Base-by-base conservation (phyloP, 2,797 vertebrate genomes). In the Pseudomugil gertrudae region DNA sequence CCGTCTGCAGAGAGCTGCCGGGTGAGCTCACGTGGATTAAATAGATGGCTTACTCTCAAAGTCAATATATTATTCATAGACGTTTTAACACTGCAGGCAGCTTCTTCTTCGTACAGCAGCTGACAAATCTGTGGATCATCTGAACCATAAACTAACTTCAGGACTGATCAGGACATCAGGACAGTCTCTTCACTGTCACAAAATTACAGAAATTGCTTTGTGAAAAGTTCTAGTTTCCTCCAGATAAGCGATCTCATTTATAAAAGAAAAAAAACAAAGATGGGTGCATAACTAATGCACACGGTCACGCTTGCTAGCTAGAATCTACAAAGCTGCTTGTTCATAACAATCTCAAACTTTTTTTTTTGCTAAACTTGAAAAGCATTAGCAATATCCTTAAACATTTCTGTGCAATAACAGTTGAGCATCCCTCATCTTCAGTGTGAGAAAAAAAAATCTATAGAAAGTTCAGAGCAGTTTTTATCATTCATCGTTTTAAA, bases 151-250 rank as follows among this genome's bases (percentile, higher is more conserved):
- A 21, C 26, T n/a, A 9, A 64, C 50, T 50, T 51, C 38, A 60
- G n/a, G n/a, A n/a, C n/a, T n/a, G n/a, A n/a, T n/a, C n/a, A n/a
- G 59, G 23, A 60, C 66, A 60, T 57, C 61, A 69, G 43, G 50
- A n/a, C n/a, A 43, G 72, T 59, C 35, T 29, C 58, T 40, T 48
- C 27, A 56, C 19, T 5, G 43, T 40, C 26, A 32, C 9, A 56
- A 21, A 59, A 35, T 65, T 36, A 38, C 26, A 33, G 6, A 13
- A 24, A 24, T 24, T 48, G 23, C 47, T 56, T 35, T 26, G 23
- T 33, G 19, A 63, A 36, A 36, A 35, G 15, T 45, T 56, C 15
- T 43, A 24, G 23, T 27, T 15, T 17, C 14, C 27, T 17, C n/a
- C 43, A 63, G 53, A 30, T 21, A 1, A 27, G 27, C 2, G 15